These are phyloP conservation scores for Pocillopora verrucosa DNA, from an alignment of 64 coral and sea anemone genomes.

Conservation along the genomic window DNA sequence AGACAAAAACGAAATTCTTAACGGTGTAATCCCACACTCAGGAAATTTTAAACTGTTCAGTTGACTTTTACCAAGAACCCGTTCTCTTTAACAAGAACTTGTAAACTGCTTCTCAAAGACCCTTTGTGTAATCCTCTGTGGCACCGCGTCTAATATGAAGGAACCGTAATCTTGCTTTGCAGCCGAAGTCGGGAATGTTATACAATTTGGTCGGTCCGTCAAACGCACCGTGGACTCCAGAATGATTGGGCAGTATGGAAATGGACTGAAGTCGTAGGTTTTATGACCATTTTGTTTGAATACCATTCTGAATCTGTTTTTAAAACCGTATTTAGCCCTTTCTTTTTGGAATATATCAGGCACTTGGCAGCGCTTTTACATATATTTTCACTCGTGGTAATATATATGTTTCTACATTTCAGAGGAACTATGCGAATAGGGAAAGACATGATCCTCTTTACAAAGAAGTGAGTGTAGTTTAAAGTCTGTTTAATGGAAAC, in stretches of 20 bases:
- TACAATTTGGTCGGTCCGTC: slow-evolving; percentile 91
- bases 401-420: slow-evolving; percentile 11
- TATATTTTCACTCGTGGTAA: not conserved
- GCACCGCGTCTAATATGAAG: no score
- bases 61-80: no score
- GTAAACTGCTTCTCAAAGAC: not conserved
- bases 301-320: not conserved
- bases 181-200: slow-evolving; percentile 91
- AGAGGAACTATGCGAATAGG: slow-evolving; percentile 96
- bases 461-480: slow-evolving; percentile 86
- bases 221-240: slow-evolving; percentile 87
- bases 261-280: slow-evolving; percentile 97
- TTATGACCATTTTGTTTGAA: not conserved
- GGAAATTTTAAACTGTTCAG: no score
- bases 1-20: no score
- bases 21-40: no score
- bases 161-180: not conserved
- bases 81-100: not conserved
- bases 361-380: no score
- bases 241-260: slow-evolving; percentile 99
- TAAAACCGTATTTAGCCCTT: no score
- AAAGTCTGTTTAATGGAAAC: not conserved
- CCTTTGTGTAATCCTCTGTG: no score
- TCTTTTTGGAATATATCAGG: no score
- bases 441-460: slow-evolving; percentile 97